These are phyloP conservation scores for Pseudochaenichthys georgianus DNA, from an alignment of 2,797 vertebrate species.

Conservation along the genomic window DNA sequence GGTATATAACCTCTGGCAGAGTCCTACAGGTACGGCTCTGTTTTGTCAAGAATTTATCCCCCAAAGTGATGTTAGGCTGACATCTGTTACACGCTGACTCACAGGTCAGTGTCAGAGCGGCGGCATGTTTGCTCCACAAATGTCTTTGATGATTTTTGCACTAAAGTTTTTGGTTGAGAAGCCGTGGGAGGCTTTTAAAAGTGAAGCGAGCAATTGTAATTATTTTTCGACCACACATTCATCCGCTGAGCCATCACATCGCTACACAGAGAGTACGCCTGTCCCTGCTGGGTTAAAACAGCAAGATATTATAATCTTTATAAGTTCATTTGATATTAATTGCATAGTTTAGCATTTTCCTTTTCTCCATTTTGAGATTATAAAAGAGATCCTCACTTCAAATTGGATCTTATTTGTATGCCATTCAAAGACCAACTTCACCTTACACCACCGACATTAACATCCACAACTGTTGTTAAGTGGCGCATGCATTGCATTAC, in stretches of 20 bases:
- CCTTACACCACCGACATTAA: background rate
- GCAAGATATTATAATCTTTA: constrained; percentile 5
- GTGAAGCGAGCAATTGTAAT: constrained; percentile 8
- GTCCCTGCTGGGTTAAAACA: constrained; percentile 29
- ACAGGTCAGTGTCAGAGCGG: constrained; percentile 61
- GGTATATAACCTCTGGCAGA: constrained; percentile 72
- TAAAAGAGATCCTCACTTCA: background rate
- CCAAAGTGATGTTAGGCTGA: constrained; percentile 62
- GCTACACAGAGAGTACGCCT: constrained; percentile 36
- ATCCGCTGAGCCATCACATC: constrained; percentile 27
- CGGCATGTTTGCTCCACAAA: background rate
- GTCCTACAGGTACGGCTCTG: constrained; percentile 58
- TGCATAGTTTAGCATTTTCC: background rate
- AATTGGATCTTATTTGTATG: background rate
- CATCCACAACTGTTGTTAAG: background rate
- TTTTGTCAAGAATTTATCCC: constrained; percentile 61
- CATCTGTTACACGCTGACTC: constrained; percentile 69
- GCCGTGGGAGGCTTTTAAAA: constrained; percentile 29
- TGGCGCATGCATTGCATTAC: background rate
- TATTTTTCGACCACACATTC: constrained; percentile 26
- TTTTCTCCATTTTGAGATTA: background rate
- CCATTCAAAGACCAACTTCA: background rate
- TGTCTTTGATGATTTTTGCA: constrained; percentile 56
- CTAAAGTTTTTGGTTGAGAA: constrained; percentile 44
- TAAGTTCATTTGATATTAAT: constrained; percentile 6